Percentiles rank a stretch among this genome's conserved stretches.
Evolutionary conservation across 2,797 vertebrate genomes (phyloP).

Genomic region (Etheostoma nigrum): DNA sequence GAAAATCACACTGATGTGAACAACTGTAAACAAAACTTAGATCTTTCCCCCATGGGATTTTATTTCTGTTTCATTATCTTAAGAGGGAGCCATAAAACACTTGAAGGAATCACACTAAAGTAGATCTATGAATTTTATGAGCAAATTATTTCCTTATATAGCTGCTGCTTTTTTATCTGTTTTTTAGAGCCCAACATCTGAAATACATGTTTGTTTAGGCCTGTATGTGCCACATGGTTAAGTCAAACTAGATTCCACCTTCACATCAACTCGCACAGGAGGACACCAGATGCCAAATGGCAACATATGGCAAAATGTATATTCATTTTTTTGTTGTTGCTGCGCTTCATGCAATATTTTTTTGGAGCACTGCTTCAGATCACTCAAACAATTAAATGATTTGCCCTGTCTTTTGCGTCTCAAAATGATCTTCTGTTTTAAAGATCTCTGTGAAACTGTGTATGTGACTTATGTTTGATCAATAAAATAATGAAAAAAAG

Average conservation of each 20-base stretch:
- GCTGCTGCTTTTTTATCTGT: conserved; percentile 52
- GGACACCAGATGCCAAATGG: conserved; percentile 71
- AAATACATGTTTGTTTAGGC: conserved; percentile 73
- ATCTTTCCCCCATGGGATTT: conserved; percentile 43
- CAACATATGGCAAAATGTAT: conserved; percentile 62
- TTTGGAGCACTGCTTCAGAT: conserved; percentile 33
- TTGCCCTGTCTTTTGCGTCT: conserved; percentile 8
- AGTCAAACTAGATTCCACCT: conserved; percentile 75
- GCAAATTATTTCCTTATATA: conserved; percentile 71
- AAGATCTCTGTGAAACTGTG: not conserved
- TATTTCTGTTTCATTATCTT: conserved; percentile 64
- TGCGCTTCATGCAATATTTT: conserved; percentile 32
- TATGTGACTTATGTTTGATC: not conserved
- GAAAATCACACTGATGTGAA: conserved; percentile 44
- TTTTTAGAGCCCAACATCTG: conserved; percentile 69
- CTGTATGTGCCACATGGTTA: conserved; percentile 72
- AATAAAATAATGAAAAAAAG: not conserved
- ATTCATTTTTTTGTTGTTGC: conserved; percentile 31
- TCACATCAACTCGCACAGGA: conserved; percentile 63
- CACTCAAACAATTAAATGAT: conserved; percentile 30
- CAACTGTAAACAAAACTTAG: conserved; percentile 52
- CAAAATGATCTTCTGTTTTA: not conserved
- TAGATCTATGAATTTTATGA: conserved; percentile 68
- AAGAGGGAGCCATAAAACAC: conserved; percentile 55
- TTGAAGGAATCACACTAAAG: conserved; percentile 51